These are phyloP conservation scores for Bellardia pandia DNA, from an alignment of 2,888 invertebrate species.

Conservation along the genomic window DNA sequence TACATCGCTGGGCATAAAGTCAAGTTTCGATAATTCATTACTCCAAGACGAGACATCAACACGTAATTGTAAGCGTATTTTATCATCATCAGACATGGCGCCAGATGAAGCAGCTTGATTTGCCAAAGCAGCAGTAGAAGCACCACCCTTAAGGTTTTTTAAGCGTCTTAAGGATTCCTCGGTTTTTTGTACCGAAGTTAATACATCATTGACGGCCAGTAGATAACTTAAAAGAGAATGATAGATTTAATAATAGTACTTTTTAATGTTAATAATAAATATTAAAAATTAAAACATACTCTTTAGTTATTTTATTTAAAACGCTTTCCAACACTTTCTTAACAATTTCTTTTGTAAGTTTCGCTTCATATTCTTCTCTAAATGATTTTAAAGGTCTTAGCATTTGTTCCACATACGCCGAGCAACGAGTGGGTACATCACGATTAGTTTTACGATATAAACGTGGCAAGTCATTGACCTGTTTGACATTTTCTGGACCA, in stretches of 20 bases:
- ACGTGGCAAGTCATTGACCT: slow-evolving; percentile 96
- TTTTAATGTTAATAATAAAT: not conserved
- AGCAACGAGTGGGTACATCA: slow-evolving; percentile 92
- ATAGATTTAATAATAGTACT: not conserved
- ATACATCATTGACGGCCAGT: slow-evolving; percentile 92
- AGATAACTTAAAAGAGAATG: slow-evolving; percentile 86
- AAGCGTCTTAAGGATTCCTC: slow-evolving; percentile 96
- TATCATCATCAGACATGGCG: slow-evolving; percentile 94
- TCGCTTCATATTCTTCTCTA: slow-evolving; percentile 83
- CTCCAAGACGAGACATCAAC: slow-evolving; percentile 93
- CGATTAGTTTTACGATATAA: slow-evolving; percentile 96
- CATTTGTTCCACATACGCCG: slow-evolving; percentile 90
- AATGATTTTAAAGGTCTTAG: slow-evolving; percentile 85
- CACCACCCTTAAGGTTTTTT: slow-evolving; percentile 90
- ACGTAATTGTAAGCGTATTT: slow-evolving; percentile 95
- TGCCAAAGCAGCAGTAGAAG: slow-evolving; percentile 78
- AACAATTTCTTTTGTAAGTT: slow-evolving; percentile 79
- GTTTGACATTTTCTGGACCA: slow-evolving; percentile 88
- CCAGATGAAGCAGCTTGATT: slow-evolving; percentile 65
- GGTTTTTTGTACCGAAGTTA: slow-evolving; percentile 96
- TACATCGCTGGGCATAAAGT: slow-evolving; percentile 86
- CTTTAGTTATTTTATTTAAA: slow-evolving; percentile 85
- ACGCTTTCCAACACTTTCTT: slow-evolving; percentile 78
- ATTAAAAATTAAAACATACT: slow-evolving; percentile 84
- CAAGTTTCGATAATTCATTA: slow-evolving; percentile 86